Evolutionary conservation across 2,113 vertebrate genomes (phyloP), one percentile per base, ranked within the genome.

Genomic region (Blennius ocellaris): DNA sequence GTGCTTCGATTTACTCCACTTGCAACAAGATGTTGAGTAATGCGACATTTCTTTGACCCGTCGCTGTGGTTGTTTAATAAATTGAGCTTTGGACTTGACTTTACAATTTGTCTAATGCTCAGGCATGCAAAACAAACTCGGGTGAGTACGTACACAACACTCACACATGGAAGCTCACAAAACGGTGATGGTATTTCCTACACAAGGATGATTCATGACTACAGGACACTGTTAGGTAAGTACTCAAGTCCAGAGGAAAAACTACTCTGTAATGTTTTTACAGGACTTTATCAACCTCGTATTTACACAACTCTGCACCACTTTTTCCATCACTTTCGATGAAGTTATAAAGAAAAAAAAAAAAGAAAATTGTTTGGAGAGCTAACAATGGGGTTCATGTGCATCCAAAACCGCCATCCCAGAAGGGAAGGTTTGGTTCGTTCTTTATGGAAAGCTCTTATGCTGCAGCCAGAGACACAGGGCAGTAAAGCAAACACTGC

Each of bases 1-100:
- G 37, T 45, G 36, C 78, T 63, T 45, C 58, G 69, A 73, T 85
- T 85, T 45, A 61, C 62, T 39, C 78, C 53, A 80, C 62, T 83
- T 73, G 68, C 49, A 86, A 73, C 60, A 59, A 77, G 48, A 56
- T 64, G 60, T 53, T 81, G 87, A 82, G 69, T 89, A 82, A 89
- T 86, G 9, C 64, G 76, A 83, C 78, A 82, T 85, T 88, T 86
- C 57, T 50, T 76, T 5, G 36, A 85, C 43, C 55, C 64, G 58
- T 30, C 16, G 12, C 49, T 71, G 60, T 54, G 58, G 63, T 47
- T 69, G 50, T 75, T 63, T 30, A 60, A 65, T 68, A 80, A 76
- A 44, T 56, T 64, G 36, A 45, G 38, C 21, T 58, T 74, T 69
- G 45, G 43, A 73, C 37, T n/a, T 73, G 59, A 69, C 57, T 47